Evolutionary conservation across 2,888 invertebrate species (phyloP).

Genomic region (Monoplex corrugatus): DNA sequence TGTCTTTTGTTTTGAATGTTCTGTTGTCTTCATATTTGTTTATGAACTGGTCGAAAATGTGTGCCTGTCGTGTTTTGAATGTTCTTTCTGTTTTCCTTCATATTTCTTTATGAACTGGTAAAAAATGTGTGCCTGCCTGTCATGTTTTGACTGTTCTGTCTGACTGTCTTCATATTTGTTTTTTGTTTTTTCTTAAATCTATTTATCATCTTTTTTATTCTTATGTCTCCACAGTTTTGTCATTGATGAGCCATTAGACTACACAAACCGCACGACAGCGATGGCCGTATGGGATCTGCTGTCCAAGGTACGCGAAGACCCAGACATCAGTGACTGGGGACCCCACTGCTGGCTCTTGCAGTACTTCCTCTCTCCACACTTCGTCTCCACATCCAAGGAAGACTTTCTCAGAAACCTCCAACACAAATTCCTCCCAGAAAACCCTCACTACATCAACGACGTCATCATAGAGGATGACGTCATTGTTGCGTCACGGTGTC

Average conservation of each 20-base stretch:
- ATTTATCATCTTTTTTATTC: not conserved
- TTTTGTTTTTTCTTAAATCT: too few relatives aligned
- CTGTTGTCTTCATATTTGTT: too few relatives aligned
- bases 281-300: conserved; percentile 47
- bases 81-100: too few relatives aligned
- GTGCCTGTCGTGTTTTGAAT: too few relatives aligned
- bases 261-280: conserved; percentile 68
- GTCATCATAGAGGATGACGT: conserved; percentile 75
- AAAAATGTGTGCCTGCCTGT: too few relatives aligned
- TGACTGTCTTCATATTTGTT: too few relatives aligned
- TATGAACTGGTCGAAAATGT: too few relatives aligned
- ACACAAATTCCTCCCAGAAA: conserved; percentile 43
- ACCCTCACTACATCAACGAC: conserved; percentile 60
- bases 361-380: not conserved
- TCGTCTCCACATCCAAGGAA: conserved; percentile 20
- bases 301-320: not conserved
- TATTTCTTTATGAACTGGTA: too few relatives aligned
- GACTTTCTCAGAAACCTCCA: conserved; percentile 45
- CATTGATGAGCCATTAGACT: conserved; percentile 27
- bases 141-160: too few relatives aligned
- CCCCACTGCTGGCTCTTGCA: conserved; percentile 20
- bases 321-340: not conserved
- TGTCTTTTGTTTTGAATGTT: too few relatives aligned
- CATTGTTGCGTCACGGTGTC: conserved; percentile 91
- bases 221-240: conserved; percentile 24